A percentile compares a stretch with the other conserved stretches of the same genome.
Evolutionary conservation across 2,797 vertebrate species (phyloP).

Genomic region (Phoeniculus purpureus): DNA sequence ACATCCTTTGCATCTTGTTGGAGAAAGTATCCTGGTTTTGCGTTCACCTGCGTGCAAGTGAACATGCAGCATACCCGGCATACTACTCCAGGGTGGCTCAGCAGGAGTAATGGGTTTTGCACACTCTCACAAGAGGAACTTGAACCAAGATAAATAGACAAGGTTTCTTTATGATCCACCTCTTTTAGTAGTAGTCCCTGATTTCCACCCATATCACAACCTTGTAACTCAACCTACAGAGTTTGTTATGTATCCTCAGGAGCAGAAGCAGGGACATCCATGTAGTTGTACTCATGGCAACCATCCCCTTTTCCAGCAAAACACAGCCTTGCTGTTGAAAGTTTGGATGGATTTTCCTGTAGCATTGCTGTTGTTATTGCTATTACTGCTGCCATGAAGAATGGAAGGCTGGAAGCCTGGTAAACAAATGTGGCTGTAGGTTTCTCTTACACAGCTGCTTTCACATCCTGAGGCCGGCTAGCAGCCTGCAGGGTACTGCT

Average conservation of each 20-base stretch:
- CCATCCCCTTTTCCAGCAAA: neutral
- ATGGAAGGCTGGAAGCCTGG: neutral
- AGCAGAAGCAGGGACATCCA: accelerated
- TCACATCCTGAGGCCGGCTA: neutral
- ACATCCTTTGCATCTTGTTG: neutral
- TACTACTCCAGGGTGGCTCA: neutral
- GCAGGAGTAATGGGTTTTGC: neutral
- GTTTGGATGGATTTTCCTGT: neutral
- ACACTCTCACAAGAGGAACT: neutral
- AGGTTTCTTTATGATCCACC: accelerated
- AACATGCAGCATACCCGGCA: neutral
- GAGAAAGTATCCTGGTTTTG: neutral
- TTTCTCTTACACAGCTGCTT: neutral
- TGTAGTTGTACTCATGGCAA: neutral
- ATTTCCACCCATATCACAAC: accelerated
- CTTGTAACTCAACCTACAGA: neutral
- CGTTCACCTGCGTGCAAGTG: neutral
- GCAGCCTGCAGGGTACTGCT: neutral
- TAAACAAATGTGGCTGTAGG: neutral
- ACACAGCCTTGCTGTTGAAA: neutral
- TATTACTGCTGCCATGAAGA: no score
- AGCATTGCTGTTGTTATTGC: neutral
- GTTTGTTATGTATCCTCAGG: neutral
- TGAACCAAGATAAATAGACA: neutral
- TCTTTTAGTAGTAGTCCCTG: neutral